Base-by-base conservation (phyloP, 2,888 invertebrate genomes). In the Polymixis flavicincta region DNA sequence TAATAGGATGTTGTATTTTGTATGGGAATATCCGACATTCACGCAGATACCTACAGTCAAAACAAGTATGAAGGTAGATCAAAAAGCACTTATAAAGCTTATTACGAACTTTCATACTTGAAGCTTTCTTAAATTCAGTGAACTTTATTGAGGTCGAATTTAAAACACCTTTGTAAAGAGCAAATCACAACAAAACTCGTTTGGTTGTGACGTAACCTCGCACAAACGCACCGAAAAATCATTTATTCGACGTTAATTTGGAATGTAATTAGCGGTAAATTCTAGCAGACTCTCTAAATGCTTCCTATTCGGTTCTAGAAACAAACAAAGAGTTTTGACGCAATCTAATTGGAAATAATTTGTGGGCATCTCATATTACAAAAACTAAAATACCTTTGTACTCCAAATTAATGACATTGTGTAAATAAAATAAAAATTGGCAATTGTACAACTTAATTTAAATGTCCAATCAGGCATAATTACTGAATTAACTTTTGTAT, bases 131-230 rank as follows among this genome's bases (percentile, higher is more conserved):
- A 8, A 80, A 80, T 70, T 72, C 71, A 75, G 37, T 80, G 81
- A 83, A 81, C 82, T 84, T 71, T 84, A 81, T 71, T 74, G 71
- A 74, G 81, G 81, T 55, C 67, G 52, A 48, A 67, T 64, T 59
- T 68, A 71, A 80, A 54, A 52, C 61, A 50, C 32, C 48, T 65
- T 74, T 73, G 57, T 65, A 79, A 70, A 70, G 61, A 68, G 59
- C 55, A 80, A 76, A 69, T 37, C 54, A 59, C 55, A 61, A 54
- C 22, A 55, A 25, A 71, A 80, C 68, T 48, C 54, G 57, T 59
- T 68, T 59, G 50, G 25, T 17, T 37, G 14, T 82, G 65, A 71
- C 14, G 48, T 61, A 74, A 69, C 50, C 61, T 52, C 57, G 65
- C 45, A 45, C 50, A 69, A 59, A 67, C 57, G 63, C 45, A 54